Conservation (phyloP, 2,113 vertebrate species). For the Gavia stellata region DNA sequence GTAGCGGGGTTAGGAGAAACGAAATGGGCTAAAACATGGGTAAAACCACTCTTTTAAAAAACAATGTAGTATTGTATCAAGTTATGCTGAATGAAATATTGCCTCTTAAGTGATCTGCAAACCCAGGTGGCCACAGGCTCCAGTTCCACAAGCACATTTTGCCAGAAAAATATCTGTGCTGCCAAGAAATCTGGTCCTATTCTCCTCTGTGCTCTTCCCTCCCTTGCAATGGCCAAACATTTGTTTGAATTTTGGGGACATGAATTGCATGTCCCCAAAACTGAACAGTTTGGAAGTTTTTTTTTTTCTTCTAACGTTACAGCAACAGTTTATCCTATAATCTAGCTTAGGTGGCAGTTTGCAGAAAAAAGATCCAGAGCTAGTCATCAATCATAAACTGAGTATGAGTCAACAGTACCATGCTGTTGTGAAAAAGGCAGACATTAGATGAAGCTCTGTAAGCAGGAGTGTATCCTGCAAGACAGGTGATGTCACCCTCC, state of each 20-base stretch:
- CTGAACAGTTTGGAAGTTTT: neutral
- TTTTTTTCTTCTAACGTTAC: fast-evolving
- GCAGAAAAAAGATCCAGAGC: neutral
- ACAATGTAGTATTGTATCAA: neutral
- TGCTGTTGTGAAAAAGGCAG: neutral
- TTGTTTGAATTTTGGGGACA: neutral
- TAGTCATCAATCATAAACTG: neutral
- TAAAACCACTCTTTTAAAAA: neutral
- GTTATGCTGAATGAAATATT: neutral
- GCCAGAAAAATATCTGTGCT: neutral
- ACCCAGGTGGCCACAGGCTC: neutral
- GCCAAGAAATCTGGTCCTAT: neutral
- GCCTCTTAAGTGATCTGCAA: neutral
- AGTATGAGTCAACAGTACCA: neutral
- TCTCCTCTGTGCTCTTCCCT: neutral
- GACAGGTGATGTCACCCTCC: neutral
- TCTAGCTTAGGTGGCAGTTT: neutral
- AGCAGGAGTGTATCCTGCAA: neutral
- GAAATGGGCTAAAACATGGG: neutral
- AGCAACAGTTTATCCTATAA: neutral
- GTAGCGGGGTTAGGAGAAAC: neutral
- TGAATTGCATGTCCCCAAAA: neutral
- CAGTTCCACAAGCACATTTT: neutral
- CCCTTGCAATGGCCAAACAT: neutral
- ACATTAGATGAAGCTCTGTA: neutral